Conservation (phyloP, 2,113 vertebrate species). For the Chaetura pelagica region DNA sequence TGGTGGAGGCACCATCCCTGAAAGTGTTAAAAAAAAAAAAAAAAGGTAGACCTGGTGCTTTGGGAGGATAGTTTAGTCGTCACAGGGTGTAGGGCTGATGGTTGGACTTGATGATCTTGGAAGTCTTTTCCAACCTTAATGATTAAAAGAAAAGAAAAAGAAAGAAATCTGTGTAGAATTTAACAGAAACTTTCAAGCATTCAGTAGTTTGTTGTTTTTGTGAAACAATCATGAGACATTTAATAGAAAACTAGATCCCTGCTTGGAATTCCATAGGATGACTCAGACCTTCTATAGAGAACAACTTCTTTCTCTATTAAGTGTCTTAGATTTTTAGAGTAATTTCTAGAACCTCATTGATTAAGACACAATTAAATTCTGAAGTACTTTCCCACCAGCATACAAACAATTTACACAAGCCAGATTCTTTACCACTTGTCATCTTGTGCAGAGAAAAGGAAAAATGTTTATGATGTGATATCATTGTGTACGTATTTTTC, state of each 20-base stretch:
- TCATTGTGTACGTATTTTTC: neutral
- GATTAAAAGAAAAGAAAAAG: too few species aligned
- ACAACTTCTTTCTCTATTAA: neutral
- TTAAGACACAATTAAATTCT: slow-evolving; percentile 33
- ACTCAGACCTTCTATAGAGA: neutral
- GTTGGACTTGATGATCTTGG: too few species aligned
- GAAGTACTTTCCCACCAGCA: neutral
- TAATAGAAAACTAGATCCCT: neutral
- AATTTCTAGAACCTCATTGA: neutral
- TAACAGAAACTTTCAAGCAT: neutral
- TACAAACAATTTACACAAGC: neutral
- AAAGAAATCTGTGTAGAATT: neutral
- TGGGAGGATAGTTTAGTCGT: too few species aligned
- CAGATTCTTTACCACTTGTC: neutral
- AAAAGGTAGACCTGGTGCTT: too few species aligned
- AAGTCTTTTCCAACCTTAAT: too few species aligned
- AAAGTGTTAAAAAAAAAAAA: too few species aligned
- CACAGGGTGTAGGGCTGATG: too few species aligned
- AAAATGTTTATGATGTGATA: neutral
- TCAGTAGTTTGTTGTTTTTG: neutral
- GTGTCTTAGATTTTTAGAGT: neutral
- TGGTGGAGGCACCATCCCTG: too few species aligned
- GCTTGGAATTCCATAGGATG: neutral
- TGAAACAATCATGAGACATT: neutral
- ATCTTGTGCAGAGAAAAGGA: neutral